Conservation (phyloP, 2,113 vertebrate genomes). For the Pachycephala philippinensis region DNA sequence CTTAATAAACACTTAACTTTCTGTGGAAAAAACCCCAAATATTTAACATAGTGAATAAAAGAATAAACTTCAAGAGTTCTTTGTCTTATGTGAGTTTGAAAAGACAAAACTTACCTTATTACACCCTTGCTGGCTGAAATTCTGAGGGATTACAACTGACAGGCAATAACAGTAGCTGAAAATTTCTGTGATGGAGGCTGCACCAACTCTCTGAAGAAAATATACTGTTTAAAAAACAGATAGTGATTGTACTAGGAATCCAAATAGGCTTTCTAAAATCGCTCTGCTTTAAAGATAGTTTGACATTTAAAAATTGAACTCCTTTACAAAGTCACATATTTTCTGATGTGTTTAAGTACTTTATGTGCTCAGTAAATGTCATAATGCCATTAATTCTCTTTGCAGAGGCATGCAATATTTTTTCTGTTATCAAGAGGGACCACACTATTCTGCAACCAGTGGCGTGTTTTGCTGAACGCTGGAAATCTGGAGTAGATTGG, state of each 20-base stretch:
- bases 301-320: slow-evolving; percentile 69
- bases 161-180: background rate
- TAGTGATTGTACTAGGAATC: background rate
- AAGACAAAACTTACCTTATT: background rate
- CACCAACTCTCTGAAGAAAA: background rate
- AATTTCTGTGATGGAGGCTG: background rate
- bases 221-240: background rate
- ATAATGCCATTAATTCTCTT: slow-evolving; percentile 66
- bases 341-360: slow-evolving; percentile 56
- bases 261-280: slow-evolving; percentile 42
- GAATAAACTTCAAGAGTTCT: background rate
- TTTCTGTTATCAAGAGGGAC: background rate
- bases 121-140: background rate
- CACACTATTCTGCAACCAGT: background rate
- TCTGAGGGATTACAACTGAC: background rate
- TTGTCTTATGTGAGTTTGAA: background rate
- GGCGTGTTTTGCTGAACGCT: background rate
- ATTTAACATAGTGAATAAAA: background rate
- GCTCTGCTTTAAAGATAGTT: slow-evolving; percentile 39
- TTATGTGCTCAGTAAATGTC: slow-evolving; percentile 65
- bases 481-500: background rate
- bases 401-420: slow-evolving; percentile 47
- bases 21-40: fast-evolving
- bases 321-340: slow-evolving; percentile 59
- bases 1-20: background rate